Evolutionary conservation across 1,140 invertebrate species (phyloP).

Genomic region (Meloidogyne hapla): DNA sequence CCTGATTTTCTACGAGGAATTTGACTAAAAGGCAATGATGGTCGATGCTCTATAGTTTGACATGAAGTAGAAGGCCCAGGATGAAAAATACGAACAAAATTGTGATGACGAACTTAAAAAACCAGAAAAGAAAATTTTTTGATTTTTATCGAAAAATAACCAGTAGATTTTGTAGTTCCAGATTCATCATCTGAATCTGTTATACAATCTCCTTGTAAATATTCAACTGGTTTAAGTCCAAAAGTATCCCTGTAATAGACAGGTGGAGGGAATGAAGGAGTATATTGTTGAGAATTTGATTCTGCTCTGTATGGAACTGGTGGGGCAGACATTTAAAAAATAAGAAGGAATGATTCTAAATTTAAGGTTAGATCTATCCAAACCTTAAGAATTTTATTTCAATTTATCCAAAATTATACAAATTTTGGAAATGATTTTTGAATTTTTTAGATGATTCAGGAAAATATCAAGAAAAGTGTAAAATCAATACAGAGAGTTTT

Average conservation of each 20-base stretch:
- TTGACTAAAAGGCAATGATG: slow-evolving; percentile 1
- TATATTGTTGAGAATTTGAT: slow-evolving; percentile 44
- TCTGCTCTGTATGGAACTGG: slow-evolving; percentile 26
- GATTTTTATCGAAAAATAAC: slow-evolving; percentile 34
- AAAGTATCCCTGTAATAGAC: slow-evolving; percentile 62
- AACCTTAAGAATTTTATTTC: too few relatives aligned
- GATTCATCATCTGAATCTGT: slow-evolving; percentile 47
- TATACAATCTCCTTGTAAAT: slow-evolving; percentile 12
- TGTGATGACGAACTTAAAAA: slow-evolving; percentile 18
- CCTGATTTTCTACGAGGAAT: slow-evolving; percentile 20
- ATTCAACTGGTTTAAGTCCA: slow-evolving; percentile 37
- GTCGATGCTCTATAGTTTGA: neutral
- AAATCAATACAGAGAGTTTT: too few relatives aligned
- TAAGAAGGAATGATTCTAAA: neutral
- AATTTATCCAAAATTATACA: too few relatives aligned
- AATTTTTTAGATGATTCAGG: too few relatives aligned
- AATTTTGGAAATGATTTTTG: too few relatives aligned
- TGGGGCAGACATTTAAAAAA: slow-evolving; percentile 11
- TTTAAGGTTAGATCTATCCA: too few relatives aligned
- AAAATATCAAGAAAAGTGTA: too few relatives aligned
- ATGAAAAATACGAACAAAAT: slow-evolving; percentile 25
- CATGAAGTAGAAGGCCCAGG: slow-evolving; percentile 13
- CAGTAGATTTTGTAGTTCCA: slow-evolving; percentile 58
- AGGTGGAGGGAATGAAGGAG: slow-evolving; percentile 57
- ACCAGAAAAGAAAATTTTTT: neutral